A percentile compares a stretch with the other conserved stretches of the same genome.
phyloP scores from a whole-genome alignment of 2,113 vertebrate species.

The Poicephalus meyeri region DNA sequence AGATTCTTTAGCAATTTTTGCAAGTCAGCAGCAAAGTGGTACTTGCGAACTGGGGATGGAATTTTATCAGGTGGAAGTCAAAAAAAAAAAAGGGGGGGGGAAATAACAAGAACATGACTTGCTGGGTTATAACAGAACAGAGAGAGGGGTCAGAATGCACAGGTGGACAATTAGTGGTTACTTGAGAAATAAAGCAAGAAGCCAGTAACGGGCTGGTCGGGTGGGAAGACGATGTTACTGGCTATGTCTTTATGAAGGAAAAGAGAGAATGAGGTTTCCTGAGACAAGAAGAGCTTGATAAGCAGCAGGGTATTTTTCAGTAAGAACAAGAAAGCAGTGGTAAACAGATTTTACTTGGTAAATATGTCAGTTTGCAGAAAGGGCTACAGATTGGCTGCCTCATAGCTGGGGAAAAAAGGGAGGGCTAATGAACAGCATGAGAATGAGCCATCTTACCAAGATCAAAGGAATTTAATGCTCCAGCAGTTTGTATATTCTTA shows the following conservation, averaged over 20 bases:
- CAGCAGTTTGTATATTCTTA: slow-evolving; percentile 33
- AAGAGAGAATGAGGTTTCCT: background rate
- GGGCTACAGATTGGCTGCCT: slow-evolving; percentile 44
- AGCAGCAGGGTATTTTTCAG: slow-evolving; percentile 15
- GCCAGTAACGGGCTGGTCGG: background rate
- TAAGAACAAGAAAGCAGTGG: background rate
- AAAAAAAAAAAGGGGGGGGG: background rate
- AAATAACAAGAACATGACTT: background rate
- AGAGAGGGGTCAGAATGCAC: background rate
- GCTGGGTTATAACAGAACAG: background rate
- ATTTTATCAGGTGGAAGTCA: background rate
- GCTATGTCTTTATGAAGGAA: background rate
- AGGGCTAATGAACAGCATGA: slow-evolving; percentile 15
- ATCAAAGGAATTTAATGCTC: slow-evolving; percentile 37
- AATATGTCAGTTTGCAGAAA: slow-evolving; percentile 44
- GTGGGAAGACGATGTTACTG: background rate
- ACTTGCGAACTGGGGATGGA: background rate
- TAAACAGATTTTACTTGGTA: slow-evolving; percentile 50
- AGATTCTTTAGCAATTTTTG: background rate
- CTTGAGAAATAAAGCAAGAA: background rate
- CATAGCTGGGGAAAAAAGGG: slow-evolving; percentile 47
- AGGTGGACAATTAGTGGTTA: background rate
- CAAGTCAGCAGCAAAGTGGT: background rate
- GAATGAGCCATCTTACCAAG: slow-evolving; percentile 7
- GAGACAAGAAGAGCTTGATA: background rate